Conservation (phyloP, 2,797 vertebrate genomes). For the Amblyraja radiata region DNA sequence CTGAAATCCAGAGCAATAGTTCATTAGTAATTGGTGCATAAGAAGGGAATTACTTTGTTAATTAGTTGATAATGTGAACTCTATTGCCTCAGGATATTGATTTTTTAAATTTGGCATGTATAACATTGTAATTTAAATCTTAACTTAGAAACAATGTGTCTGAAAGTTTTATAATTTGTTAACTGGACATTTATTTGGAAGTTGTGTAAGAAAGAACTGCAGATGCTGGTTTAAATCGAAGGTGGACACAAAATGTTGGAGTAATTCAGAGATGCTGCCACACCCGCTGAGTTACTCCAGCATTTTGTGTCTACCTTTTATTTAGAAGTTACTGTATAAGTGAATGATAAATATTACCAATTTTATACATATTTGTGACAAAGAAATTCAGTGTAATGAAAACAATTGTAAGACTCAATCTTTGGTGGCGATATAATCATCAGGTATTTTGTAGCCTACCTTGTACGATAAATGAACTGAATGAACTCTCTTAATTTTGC, state of each 20-base stretch:
- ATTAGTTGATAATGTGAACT: not conserved
- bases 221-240: too few relatives aligned
- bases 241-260: too few relatives aligned
- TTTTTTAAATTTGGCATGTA: not conserved
- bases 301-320: too few relatives aligned
- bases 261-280: too few relatives aligned
- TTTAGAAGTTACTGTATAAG: not conserved
- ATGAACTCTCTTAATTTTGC: not conserved
- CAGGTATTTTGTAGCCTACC: not conserved
- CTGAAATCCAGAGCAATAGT: not conserved
- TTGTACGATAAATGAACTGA: not conserved
- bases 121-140: not conserved
- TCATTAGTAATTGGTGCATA: not conserved
- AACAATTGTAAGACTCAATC: not conserved
- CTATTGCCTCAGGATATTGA: not conserved
- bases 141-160: not conserved
- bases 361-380: not conserved
- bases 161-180: not conserved
- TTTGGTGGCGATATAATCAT: not conserved
- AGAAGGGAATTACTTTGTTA: not conserved
- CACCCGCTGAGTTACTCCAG: too few relatives aligned
- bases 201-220: not conserved
- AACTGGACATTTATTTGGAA: not conserved
- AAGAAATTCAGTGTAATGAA: not conserved
- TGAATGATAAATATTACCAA: conserved; percentile 11